Base-by-base conservation (phyloP, 2,113 vertebrate species). In the Menidia beryllina region DNA sequence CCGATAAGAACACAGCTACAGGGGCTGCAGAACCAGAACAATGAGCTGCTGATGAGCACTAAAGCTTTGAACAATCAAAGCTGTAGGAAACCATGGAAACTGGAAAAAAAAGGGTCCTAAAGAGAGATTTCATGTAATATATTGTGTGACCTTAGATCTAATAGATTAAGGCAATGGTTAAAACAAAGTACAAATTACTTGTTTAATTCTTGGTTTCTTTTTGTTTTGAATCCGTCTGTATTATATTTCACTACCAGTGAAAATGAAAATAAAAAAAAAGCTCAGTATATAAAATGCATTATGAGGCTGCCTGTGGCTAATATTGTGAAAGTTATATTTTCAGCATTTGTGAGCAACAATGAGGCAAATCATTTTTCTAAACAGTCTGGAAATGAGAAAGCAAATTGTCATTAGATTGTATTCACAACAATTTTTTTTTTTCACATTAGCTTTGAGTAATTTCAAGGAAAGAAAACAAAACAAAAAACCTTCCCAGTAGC, bases 241-340 rank as follows among this genome's bases (percentile, higher is more conserved):
- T 6, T 25, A 25, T 20, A 14, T 1, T 27, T 19, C 43, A 25
- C 12, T 55, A 1, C 1, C 10, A 26, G 13, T 13, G 36, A 27
- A 12, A 27, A 26, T 63, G 52, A 23, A 47, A 58, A 49, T 54
- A 0, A 47, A 26, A 17, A 15, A 13, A 39, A 57, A 60, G 13
- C 10, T 1, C 9, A 30, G 4, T 2, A 10, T 10, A 34, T 34
- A 34, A 34, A 34, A 34, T 34, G 7, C 30, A 34, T n/a, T n/a
- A n/a, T 15, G 38, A 13, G 10, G 9, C 38, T 39, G 19, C 1
- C 21, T 47, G 36, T 21, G 43, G 26, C 24, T 58, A n/a, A 66
- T 27, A 55, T 39, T 43, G 12, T 36, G 24, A 7, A 54, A 20
- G 48, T 27, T 43, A 14, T 53, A 39, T 50, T 64, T 75, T 70